These are phyloP conservation scores for Sminthurides aquaticus DNA, from an alignment of 2,888 invertebrate species.

Conservation along the genomic window DNA sequence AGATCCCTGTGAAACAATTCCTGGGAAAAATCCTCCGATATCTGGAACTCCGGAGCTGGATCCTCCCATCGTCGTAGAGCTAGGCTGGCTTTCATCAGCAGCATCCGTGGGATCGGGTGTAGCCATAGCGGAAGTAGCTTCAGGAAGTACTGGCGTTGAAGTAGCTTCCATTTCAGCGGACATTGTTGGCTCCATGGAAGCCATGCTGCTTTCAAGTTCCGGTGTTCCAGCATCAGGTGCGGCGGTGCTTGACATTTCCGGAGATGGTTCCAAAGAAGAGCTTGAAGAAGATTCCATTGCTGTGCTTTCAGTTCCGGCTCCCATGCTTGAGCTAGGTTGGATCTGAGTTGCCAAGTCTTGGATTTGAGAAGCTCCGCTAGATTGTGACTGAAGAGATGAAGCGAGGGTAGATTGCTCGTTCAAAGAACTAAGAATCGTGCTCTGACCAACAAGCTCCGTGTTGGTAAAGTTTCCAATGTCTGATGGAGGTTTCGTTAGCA, in stretches of 20 bases:
- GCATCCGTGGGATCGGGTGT: conserved; percentile 14
- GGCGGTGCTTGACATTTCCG: conserved; percentile 1
- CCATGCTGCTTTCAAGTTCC: conserved; percentile 20
- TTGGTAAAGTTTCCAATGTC: conserved; percentile 5
- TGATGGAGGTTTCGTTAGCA: conserved; percentile 2
- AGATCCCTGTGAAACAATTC: conserved; percentile 1
- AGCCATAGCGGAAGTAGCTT: conserved; percentile 18
- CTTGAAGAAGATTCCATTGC: background rate
- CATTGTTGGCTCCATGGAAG: conserved; percentile 5
- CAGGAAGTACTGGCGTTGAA: conserved; percentile 15
- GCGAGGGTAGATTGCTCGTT: conserved; percentile 7
- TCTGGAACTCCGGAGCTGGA: conserved; percentile 9
- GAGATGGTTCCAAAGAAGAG: conserved; percentile 19
- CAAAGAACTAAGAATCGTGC: conserved; percentile 13
- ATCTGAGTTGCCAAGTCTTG: conserved; percentile 5
- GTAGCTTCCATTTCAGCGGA: conserved; percentile 5
- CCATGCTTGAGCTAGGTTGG: conserved; percentile 12
- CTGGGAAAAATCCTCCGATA: conserved; percentile 8
- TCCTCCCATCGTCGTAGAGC: background rate
- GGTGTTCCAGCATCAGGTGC: conserved; percentile 6
- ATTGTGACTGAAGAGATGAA: background rate
- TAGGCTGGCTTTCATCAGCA: background rate
- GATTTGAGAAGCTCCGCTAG: background rate
- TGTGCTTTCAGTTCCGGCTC: background rate
- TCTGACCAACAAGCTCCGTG: conserved; percentile 7